Percentiles rank a stretch among this genome's conserved stretches.
Conservation (phyloP, 2,888 invertebrate species). For the Acleris sparsana region DNA sequence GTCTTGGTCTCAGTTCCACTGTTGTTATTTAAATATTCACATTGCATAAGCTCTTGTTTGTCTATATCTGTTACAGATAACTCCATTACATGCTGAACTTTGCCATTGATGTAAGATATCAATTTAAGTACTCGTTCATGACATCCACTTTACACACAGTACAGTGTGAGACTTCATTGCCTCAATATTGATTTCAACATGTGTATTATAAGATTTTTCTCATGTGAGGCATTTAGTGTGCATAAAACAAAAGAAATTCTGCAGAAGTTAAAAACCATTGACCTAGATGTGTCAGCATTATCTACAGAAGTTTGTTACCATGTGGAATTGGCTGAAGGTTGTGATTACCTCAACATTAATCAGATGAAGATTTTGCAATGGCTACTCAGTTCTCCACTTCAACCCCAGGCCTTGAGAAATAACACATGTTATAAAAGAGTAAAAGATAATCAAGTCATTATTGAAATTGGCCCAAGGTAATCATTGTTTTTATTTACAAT, state of each 20-base stretch:
- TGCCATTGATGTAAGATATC: constrained; percentile 76
- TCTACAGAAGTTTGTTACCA: constrained; percentile 92
- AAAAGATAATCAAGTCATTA: constrained; percentile 73
- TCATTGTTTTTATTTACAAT: not conserved
- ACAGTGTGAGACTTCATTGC: constrained; percentile 43
- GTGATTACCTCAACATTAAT: constrained; percentile 79
- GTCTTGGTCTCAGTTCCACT: constrained; percentile 8
- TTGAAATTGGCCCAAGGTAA: constrained; percentile 96
- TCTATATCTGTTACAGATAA: constrained; percentile 68
- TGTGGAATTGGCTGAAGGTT: constrained; percentile 84
- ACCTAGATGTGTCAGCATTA: constrained; percentile 75
- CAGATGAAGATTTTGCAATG: constrained; percentile 88
- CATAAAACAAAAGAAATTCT: constrained; percentile 84
- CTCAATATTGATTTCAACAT: constrained; percentile 55
- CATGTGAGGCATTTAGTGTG: constrained; percentile 84
- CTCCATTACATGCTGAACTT: constrained; percentile 67
- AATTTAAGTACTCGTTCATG: constrained; percentile 43
- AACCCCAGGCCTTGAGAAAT: constrained; percentile 83
- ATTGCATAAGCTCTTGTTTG: constrained; percentile 77
- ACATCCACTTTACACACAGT: constrained; percentile 39
- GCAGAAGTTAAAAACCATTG: constrained; percentile 77
- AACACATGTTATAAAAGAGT: constrained; percentile 75
- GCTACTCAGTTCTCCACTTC: constrained; percentile 89
- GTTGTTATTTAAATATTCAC: constrained; percentile 39
- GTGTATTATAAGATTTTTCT: constrained; percentile 85